These are phyloP conservation scores for Polymixis flavicincta DNA, from an alignment of 2,888 invertebrate genomes.

Conservation along the genomic window DNA sequence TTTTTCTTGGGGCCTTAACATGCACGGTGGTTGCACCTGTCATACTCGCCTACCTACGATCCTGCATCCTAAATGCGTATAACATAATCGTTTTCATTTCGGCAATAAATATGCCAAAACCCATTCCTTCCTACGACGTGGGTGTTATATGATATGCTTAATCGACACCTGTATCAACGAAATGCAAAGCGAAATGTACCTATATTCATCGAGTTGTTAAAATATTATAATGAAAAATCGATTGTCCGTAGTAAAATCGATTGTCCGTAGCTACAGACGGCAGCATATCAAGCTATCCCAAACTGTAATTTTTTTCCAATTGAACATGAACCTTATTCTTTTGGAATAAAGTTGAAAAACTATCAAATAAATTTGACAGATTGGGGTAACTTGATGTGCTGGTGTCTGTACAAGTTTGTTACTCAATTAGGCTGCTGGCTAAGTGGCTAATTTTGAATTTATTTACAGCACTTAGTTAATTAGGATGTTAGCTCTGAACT, in stretches of 20 bases:
- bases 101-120: background rate
- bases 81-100: background rate
- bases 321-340: too few species aligned
- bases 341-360: too few species aligned
- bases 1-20: too few species aligned
- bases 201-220: background rate
- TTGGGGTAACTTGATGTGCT: too few species aligned
- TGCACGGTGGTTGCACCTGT: too few species aligned
- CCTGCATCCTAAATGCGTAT: background rate
- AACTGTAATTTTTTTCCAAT: too few species aligned
- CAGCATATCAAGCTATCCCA: too few species aligned
- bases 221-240: background rate
- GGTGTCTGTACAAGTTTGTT: conserved; percentile 12
- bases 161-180: background rate
- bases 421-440: background rate
- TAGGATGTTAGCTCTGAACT: conserved; percentile 28
- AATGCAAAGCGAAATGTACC: background rate
- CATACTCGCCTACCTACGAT: background rate
- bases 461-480: conserved; percentile 17
- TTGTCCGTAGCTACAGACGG: background rate
- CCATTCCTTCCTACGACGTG: background rate
- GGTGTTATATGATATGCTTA: background rate
- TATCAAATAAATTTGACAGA: too few species aligned
- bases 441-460: too few species aligned
- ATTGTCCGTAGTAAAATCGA: background rate